A percentile compares a stretch with the other conserved stretches of the same genome.
These are phyloP conservation scores for Trissolcus basalis DNA, from an alignment of 1,140 invertebrate genomes.

Conservation along the genomic window DNA sequence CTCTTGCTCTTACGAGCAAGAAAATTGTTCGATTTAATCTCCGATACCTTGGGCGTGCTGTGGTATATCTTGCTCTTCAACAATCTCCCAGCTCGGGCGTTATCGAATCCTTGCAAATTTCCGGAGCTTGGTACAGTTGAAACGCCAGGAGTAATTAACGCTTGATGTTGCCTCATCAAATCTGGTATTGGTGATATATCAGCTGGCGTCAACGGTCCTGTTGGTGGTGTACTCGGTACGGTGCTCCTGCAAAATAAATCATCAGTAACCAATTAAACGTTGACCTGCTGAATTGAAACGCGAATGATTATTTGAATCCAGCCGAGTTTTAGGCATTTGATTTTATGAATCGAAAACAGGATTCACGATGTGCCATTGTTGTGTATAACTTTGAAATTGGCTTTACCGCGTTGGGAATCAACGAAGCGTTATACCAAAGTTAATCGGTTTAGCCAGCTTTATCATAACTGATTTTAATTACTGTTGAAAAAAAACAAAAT, in stretches of 20 bases:
- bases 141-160: slow-evolving; percentile 29
- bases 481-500: neutral
- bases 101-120: slow-evolving; percentile 7
- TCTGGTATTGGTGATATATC: slow-evolving; percentile 48
- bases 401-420: no score
- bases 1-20: neutral
- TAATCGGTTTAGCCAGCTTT: no score
- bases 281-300: slow-evolving; percentile 12
- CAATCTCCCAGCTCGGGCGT: neutral
- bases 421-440: no score
- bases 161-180: slow-evolving; percentile 12
- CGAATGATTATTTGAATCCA: no score
- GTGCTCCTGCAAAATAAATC: slow-evolving; percentile 23
- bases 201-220: slow-evolving; percentile 3
- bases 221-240: slow-evolving; percentile 11
- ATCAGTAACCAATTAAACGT: slow-evolving; percentile 12
- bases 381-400: no score
- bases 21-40: slow-evolving; percentile 5
- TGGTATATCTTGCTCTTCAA: slow-evolving; percentile 41
- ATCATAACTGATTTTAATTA: no score
- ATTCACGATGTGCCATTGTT: no score
- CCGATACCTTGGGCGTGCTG: slow-evolving; percentile 51
- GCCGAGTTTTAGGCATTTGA: no score
- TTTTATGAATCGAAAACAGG: no score
- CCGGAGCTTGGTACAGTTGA: neutral